Percentiles rank a stretch among this genome's conserved stretches.
Evolutionary conservation across 2,888 invertebrate genomes (phyloP).

Genomic region (Epinotia nisella): DNA sequence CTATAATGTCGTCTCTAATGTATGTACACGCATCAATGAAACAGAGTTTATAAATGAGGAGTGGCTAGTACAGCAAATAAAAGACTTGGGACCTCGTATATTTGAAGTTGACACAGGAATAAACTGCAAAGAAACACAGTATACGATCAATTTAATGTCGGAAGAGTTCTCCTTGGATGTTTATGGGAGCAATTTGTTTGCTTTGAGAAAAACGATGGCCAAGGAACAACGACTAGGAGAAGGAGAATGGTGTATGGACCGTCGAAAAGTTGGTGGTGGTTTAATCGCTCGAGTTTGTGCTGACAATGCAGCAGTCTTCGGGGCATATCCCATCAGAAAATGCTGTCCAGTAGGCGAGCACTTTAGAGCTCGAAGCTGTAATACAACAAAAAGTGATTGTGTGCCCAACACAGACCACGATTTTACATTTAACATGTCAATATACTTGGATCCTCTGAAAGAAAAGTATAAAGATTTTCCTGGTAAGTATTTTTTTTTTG

Average conservation of each 20-base stretch:
- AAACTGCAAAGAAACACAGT: constrained; percentile 69
- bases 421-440: constrained; percentile 63
- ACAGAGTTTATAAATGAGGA: constrained; percentile 54
- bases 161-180: constrained; percentile 60
- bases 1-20: constrained; percentile 67
- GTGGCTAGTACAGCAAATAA: constrained; percentile 59
- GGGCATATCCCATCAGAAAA: constrained; percentile 78
- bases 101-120: constrained; percentile 68
- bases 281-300: constrained; percentile 72
- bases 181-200: constrained; percentile 62
- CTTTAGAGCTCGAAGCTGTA: constrained; percentile 66
- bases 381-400: constrained; percentile 65
- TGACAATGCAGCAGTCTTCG: constrained; percentile 62
- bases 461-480: constrained; percentile 53
- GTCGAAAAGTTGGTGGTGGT: constrained; percentile 53
- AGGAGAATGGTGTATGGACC: constrained; percentile 79
- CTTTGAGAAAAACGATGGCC: constrained; percentile 53
- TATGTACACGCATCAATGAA: constrained; percentile 59
- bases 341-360: constrained; percentile 84
- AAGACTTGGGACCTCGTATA: constrained; percentile 56
- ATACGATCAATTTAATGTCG: constrained; percentile 65
- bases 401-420: constrained; percentile 61
- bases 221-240: constrained; percentile 52
- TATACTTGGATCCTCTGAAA: constrained; percentile 64
- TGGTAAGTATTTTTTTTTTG: constrained; percentile 56